Evolutionary conservation across 1,140 invertebrate species (phyloP).

Genomic region (Diorhabda elongata): DNA sequence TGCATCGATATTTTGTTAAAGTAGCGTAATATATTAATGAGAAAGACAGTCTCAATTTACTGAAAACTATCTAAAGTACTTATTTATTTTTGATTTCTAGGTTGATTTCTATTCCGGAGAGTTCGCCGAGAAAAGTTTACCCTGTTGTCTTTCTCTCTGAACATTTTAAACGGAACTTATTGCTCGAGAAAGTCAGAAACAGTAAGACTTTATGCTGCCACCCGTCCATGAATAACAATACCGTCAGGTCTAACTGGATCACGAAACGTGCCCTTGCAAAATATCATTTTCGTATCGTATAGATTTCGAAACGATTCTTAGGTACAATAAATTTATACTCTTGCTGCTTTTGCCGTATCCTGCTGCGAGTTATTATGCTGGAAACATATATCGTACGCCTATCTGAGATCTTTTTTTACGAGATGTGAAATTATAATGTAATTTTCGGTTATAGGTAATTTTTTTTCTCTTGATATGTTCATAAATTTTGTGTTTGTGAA

Average conservation of each 20-base stretch:
- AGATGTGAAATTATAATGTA: conserved; percentile 15
- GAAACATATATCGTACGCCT: conserved; percentile 2
- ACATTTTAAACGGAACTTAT: conserved; percentile 17
- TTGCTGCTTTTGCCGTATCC: background rate
- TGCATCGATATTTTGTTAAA: too few species aligned
- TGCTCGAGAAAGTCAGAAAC: conserved; percentile 12
- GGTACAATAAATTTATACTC: conserved; percentile 13
- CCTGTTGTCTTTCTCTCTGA: conserved; percentile 4
- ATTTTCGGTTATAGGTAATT: conserved; percentile 9
- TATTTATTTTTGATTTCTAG: background rate
- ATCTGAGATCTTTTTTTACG: conserved; percentile 9
- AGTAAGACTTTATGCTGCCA: conserved; percentile 21
- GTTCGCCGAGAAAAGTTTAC: background rate
- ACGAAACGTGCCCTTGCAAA: conserved; percentile 24
- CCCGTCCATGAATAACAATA: conserved; percentile 27
- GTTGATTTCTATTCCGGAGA: background rate
- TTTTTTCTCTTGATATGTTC: conserved; percentile 3
- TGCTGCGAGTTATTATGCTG: background rate
- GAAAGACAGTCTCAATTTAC: background rate
- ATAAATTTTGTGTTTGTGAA: conserved; percentile 9
- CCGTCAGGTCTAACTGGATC: conserved; percentile 17
- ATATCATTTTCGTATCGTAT: conserved; percentile 21
- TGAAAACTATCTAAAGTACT: background rate
- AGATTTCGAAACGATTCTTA: conserved; percentile 12
- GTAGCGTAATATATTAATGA: background rate